Base-by-base conservation (phyloP, 2,888 invertebrate genomes). In the Cabera pusaria region DNA sequence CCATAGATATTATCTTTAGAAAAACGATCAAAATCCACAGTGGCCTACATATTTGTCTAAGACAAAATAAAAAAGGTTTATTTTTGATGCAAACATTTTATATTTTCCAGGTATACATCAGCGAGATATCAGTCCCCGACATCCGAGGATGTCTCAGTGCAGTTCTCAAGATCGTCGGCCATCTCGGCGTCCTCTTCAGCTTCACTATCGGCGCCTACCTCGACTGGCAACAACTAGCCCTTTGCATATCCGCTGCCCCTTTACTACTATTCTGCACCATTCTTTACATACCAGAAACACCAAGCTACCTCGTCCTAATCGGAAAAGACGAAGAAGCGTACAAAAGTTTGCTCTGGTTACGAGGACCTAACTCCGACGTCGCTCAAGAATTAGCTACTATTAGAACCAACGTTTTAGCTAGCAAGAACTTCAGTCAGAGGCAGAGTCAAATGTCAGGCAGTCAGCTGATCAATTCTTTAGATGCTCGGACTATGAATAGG, bases 111-210 rank as follows among this genome's bases (percentile, higher is more conserved):
- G 95, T 97, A 8, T 98, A 97, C 89, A 94, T 97, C 64, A 96
- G 96, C 65, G 97, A 98, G 86, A 96, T 97, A 64, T 94, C 97
- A 11, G 94, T 96, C 9, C 95, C 96, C 1, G 94, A 95, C 45
- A 94, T 96, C 50, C 91, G 97, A 12, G 97, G 97, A 11, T 94
- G 95, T 54, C 90, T 97, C 37, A 96, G 96, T 67, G 95, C 96
- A 2, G 92, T 96, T 42, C 90, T 96, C 47, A 97, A 97, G 79
- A 93, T 97, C 50, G 93, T 94, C 47, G 94, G 96, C 7, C 96
- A 96, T 70, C 91, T 95, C 16, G 97, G 97, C 12, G 94, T 97
- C 6, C 90, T 97, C 16, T 92, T 95, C 64, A 94, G 95, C 31
- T 97, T 96, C 80, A 92, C 94, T 36, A 92, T 96, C 12, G 97